Conservation (phyloP, 2,888 invertebrate genomes). For the Platycnemis pennipes region DNA sequence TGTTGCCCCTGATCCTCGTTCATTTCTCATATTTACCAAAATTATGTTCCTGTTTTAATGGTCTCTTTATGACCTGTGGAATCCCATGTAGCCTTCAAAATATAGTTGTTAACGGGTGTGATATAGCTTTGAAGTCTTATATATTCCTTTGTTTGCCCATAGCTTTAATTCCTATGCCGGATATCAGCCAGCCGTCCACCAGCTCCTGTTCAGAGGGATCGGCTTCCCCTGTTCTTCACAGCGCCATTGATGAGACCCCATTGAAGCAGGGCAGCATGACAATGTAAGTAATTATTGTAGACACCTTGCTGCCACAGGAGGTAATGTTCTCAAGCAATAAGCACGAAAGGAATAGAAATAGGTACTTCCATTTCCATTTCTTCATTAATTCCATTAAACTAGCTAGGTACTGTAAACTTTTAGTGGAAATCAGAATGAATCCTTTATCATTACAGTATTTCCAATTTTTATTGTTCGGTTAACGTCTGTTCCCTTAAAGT, state of each 20-base stretch:
- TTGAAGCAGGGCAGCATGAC: background rate
- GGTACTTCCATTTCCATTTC: background rate
- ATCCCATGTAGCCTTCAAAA: too few species aligned
- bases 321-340: background rate
- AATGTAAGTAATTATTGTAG: background rate
- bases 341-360: background rate
- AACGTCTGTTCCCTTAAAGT: background rate
- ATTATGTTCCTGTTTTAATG: too few species aligned
- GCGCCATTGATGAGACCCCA: background rate
- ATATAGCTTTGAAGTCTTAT: background rate
- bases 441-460: too few species aligned
- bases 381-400: too few species aligned
- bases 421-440: too few species aligned
- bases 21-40: too few species aligned
- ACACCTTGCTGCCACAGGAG: background rate
- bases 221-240: background rate
- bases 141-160: background rate
- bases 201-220: background rate
- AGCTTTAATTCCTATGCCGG: background rate
- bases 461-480: too few species aligned
- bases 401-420: too few species aligned
- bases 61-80: too few species aligned
- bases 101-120: too few species aligned
- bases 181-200: background rate
- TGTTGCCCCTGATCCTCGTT: too few species aligned